Conservation (phyloP, 2,113 vertebrate species). For the Athene noctua region DNA sequence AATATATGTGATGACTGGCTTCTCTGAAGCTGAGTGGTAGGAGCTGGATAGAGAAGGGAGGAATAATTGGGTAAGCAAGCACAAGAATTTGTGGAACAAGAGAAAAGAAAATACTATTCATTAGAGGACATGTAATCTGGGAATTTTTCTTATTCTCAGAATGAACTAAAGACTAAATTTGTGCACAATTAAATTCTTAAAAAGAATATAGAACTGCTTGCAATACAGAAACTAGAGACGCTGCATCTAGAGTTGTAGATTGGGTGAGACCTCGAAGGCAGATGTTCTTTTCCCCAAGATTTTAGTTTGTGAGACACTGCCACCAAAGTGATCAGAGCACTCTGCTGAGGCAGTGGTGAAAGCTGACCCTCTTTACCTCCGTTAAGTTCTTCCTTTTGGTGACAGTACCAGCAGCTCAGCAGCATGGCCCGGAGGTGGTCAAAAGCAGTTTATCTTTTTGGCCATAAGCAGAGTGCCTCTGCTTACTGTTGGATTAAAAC, state of each 20-base stretch:
- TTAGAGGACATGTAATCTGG: not conserved
- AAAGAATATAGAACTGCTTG: not conserved
- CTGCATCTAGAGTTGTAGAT: not conserved
- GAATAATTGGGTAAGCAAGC: not conserved
- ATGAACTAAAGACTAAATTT: not conserved
- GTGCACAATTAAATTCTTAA: not conserved
- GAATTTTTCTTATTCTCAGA: not conserved
- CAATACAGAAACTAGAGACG: not conserved
- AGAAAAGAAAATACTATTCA: not conserved
- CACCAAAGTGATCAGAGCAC: not conserved
- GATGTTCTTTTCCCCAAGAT: not conserved
- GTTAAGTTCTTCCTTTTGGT: not conserved
- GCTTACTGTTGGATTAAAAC: not conserved
- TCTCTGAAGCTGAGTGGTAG: not conserved
- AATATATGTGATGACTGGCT: not conserved
- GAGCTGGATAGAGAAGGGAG: not conserved
- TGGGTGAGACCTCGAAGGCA: not conserved
- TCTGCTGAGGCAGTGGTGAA: accelerated
- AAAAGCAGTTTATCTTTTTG: not conserved
- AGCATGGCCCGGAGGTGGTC: accelerated
- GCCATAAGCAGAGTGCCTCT: not conserved
- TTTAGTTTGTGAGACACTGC: not conserved
- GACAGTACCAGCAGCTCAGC: not conserved
- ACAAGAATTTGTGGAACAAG: not conserved
- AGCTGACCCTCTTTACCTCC: not conserved